phyloP scores from a whole-genome alignment of 2,888 invertebrate species.

The Crepidodera aurea region DNA sequence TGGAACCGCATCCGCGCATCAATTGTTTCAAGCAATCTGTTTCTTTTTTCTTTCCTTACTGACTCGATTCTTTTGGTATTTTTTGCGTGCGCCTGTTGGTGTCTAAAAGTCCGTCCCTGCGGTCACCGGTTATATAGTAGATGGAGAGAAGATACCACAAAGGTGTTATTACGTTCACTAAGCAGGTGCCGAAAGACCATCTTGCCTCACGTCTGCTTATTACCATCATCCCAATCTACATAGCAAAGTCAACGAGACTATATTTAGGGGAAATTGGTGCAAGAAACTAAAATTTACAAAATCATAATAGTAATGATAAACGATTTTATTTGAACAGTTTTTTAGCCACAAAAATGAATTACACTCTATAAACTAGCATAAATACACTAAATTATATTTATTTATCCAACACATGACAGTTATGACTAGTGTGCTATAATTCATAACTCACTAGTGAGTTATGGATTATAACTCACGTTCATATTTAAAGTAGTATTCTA shows the following conservation, averaged over 20 bases:
- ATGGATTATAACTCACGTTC: too few relatives aligned
- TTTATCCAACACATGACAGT: too few relatives aligned
- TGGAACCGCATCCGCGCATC: constrained; percentile 1
- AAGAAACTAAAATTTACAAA: too few relatives aligned
- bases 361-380: too few relatives aligned
- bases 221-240: constrained; percentile 40
- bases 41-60: not conserved
- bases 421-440: too few relatives aligned
- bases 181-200: constrained; percentile 61
- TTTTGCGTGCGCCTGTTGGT: constrained; percentile 5
- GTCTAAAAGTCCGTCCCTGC: constrained; percentile 24
- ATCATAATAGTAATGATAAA: too few relatives aligned
- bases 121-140: constrained; percentile 29
- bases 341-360: too few relatives aligned
- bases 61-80: not conserved
- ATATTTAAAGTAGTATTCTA: too few relatives aligned
- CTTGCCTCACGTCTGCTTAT: constrained; percentile 57
- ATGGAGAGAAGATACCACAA: constrained; percentile 45
- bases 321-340: too few relatives aligned
- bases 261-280: constrained; percentile 8
- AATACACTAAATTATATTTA: too few relatives aligned
- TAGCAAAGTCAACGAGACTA: constrained; percentile 1
- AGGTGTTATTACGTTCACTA: constrained; percentile 61
- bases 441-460: too few relatives aligned
- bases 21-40: constrained; percentile 4